These are phyloP conservation scores for Pachypsylla venusta DNA, from an alignment of 1,140 invertebrate species.

Conservation along the genomic window DNA sequence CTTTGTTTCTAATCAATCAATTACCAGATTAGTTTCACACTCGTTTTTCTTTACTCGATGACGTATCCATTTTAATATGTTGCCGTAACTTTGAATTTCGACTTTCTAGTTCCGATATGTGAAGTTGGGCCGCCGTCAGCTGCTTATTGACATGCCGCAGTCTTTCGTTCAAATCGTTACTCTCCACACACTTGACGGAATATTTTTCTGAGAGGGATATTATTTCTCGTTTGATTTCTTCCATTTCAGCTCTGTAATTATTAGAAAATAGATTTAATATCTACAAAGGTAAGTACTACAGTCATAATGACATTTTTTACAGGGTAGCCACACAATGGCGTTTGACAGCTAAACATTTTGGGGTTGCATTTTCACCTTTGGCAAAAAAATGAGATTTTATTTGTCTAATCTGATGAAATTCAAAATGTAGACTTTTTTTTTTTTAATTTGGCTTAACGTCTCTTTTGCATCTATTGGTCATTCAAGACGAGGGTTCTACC, in stretches of 20 bases:
- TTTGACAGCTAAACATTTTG: no score
- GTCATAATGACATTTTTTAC: neutral
- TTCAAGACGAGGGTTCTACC: no score
- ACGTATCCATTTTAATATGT: slow-evolving; percentile 28
- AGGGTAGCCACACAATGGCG: no score
- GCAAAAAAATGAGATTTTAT: no score
- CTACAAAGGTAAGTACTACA: neutral
- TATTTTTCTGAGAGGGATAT: slow-evolving; percentile 77
- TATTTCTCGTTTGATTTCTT: slow-evolving; percentile 70
- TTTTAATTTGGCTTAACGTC: no score
- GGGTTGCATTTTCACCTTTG: no score
- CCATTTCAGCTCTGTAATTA: slow-evolving; percentile 55
- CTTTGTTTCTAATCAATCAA: neutral
- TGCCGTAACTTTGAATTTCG: neutral
- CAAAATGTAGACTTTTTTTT: no score
- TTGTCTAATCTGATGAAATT: no score
- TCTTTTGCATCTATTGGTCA: no score
- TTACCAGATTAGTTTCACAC: no score
- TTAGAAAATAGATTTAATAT: no score
- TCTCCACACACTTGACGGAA: slow-evolving; percentile 80
- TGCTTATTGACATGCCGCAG: slow-evolving; percentile 58
- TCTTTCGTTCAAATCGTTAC: slow-evolving; percentile 69
- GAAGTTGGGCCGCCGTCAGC: slow-evolving; percentile 60
- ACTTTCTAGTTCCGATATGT: slow-evolving; percentile 56
- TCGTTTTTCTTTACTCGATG: no score